phyloP scores from a whole-genome alignment of 1,140 invertebrate species.

The Asbolus verrucosus region DNA sequence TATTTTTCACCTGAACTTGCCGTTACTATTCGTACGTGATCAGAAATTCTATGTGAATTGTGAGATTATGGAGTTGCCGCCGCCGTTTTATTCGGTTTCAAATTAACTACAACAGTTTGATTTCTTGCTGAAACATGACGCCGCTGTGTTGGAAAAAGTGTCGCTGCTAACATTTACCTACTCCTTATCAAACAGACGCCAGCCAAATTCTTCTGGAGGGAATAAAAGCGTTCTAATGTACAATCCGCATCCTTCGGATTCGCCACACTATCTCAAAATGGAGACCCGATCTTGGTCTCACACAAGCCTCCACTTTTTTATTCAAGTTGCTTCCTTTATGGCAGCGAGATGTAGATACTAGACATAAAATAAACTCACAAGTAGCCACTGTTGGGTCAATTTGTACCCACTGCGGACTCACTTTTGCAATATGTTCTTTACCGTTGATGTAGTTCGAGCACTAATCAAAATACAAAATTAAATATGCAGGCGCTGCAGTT shows the following conservation, averaged over 20 bases:
- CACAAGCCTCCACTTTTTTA: background rate
- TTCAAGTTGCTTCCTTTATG: background rate
- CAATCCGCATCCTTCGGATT: conserved; percentile 11
- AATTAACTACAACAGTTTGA: conserved; percentile 43
- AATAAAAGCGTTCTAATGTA: conserved; percentile 26
- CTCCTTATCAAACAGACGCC: background rate
- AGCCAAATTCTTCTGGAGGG: conserved; percentile 5
- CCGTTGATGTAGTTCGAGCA: background rate
- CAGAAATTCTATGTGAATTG: conserved; percentile 42
- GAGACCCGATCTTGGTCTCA: background rate
- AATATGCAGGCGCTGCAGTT: conserved; percentile 2
- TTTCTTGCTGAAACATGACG: conserved; percentile 36
- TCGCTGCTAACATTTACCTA: no score
- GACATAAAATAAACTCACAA: background rate
- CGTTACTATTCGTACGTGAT: conserved; percentile 52
- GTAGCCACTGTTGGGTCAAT: no score
- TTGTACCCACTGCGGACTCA: no score
- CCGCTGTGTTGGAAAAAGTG: conserved; percentile 5
- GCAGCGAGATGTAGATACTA: background rate
- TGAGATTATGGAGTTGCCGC: conserved; percentile 28
- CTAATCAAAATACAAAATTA: background rate
- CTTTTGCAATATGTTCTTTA: no score
- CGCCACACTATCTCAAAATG: background rate
- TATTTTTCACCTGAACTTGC: conserved; percentile 54
- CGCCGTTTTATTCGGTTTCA: conserved; percentile 46